These are phyloP conservation scores for Sinodicranocentrus sp. DNA, from an alignment of 2,888 invertebrate genomes.

Conservation along the genomic window DNA sequence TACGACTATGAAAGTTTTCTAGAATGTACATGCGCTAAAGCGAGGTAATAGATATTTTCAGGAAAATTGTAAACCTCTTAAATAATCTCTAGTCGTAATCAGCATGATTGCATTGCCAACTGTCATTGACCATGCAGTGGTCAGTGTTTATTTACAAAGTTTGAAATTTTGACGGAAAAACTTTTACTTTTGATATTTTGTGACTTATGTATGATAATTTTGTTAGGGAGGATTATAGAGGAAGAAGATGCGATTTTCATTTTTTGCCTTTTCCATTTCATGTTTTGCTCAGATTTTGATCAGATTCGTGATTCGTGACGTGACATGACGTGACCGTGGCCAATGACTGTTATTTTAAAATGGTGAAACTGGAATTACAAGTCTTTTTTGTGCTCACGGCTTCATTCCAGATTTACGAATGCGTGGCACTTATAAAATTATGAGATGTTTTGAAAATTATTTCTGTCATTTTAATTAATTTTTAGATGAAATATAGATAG, in stretches of 20 bases:
- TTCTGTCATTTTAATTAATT: no score
- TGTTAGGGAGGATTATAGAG: neutral
- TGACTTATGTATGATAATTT: neutral
- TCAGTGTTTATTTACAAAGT: neutral
- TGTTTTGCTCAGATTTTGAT: neutral
- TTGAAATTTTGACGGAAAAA: neutral
- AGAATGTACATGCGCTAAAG: neutral
- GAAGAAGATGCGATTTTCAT: neutral
- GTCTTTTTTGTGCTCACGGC: neutral
- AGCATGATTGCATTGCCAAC: neutral
- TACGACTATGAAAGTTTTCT: neutral
- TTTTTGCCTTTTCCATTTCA: neutral
- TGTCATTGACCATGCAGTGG: constrained; percentile 4
- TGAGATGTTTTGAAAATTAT: no score
- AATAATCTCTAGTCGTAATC: neutral
- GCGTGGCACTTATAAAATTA: no score
- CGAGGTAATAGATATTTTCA: neutral
- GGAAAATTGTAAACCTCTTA: constrained; percentile 1
- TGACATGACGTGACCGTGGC: neutral
- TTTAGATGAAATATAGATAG: no score
- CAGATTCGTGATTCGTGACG: neutral
- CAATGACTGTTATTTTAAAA: neutral
- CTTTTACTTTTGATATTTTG: neutral
- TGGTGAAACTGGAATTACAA: constrained; percentile 15
- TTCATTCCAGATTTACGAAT: no score